These are phyloP conservation scores for Drosophila macrothrix DNA, from an alignment of 2,888 invertebrate genomes.

Conservation along the genomic window DNA sequence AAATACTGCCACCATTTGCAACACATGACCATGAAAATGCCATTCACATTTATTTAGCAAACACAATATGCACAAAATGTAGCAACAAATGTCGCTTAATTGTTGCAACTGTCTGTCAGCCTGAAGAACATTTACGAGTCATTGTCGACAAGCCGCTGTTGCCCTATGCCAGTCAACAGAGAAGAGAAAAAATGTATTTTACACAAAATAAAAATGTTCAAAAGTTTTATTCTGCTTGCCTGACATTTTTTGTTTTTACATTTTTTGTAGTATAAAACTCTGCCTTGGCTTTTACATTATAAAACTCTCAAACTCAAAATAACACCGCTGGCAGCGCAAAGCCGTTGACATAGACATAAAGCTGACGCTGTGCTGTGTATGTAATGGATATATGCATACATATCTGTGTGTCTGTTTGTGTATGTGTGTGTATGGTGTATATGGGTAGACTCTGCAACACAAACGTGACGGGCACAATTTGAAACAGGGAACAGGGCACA, in stretches of 20 bases:
- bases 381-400: conserved; percentile 2
- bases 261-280: conserved; percentile 7
- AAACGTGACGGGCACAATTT: conserved; percentile 52
- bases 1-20: conserved; percentile 1
- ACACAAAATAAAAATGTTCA: conserved; percentile 34
- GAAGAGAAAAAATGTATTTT: not conserved
- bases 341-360: conserved; percentile 61
- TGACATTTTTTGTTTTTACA: not conserved
- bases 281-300: conserved; percentile 39
- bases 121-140: conserved; percentile 55
- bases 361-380: conserved; percentile 20
- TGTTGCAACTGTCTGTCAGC: conserved; percentile 63
- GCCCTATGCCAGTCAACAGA: conserved; percentile 14
- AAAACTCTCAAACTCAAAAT: conserved; percentile 46
- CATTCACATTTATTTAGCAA: conserved; percentile 37
- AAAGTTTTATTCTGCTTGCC: conserved; percentile 36
- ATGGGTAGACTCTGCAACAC: conserved; percentile 32
- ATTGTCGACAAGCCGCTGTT: conserved; percentile 22
- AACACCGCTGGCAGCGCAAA: conserved; percentile 43
- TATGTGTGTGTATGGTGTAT: conserved; percentile 21
- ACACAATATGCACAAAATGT: conserved; percentile 53
- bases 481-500: conserved; percentile 5
- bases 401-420: not conserved
- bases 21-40: conserved; percentile 10
- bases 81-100: conserved; percentile 64